Conservation (phyloP, 2,113 vertebrate genomes). For the Sebastes schlegelii region DNA sequence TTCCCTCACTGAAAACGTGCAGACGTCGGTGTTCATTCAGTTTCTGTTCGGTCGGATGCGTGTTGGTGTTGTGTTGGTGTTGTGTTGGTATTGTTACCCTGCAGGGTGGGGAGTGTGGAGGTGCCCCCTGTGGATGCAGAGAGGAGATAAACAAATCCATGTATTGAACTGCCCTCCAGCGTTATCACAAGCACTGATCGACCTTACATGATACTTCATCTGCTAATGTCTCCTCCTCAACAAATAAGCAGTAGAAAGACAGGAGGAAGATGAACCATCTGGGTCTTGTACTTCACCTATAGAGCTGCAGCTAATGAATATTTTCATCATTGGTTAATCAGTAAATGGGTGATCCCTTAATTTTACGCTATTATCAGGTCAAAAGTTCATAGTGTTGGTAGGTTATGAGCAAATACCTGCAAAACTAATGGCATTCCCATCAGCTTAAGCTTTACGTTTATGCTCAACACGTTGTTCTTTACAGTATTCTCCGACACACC, state of each 20-base stretch:
- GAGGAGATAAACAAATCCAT: conserved; percentile 70
- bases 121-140: conserved; percentile 22
- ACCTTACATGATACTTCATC: conserved; percentile 53
- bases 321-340: neutral
- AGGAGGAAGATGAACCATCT: neutral
- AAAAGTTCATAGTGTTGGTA: neutral
- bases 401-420: neutral
- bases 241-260: neutral
- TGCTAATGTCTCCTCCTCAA: conserved; percentile 25
- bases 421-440: neutral
- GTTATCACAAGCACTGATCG: conserved; percentile 53
- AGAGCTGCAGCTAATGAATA: neutral
- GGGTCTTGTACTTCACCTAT: neutral
- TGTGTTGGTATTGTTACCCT: conserved; percentile 4
- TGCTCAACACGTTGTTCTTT: too few relatives aligned
- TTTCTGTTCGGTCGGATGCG: conserved; percentile 5
- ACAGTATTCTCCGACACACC: too few relatives aligned
- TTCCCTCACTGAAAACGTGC: neutral
- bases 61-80: conserved; percentile 4
- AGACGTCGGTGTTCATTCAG: neutral
- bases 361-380: neutral
- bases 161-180: conserved; percentile 55
- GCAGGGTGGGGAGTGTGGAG: conserved; percentile 18
- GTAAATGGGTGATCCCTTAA: neutral
- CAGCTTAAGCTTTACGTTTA: neutral